Conservation (phyloP, 2,888 invertebrate genomes). For the Sarcophaga rosellei region DNA sequence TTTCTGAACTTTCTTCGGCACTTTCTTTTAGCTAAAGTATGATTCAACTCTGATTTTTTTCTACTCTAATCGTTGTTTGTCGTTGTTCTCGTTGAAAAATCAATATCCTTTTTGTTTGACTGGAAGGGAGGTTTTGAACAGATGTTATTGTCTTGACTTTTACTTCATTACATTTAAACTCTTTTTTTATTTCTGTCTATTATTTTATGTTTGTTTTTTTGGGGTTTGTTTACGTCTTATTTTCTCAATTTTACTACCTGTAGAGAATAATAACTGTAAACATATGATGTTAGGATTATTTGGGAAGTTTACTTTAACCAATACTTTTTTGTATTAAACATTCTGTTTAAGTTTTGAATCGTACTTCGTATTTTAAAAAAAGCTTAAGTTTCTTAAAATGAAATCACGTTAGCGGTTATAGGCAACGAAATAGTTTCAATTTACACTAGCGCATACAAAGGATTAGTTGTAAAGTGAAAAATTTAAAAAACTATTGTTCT, state of each 20-base stretch:
- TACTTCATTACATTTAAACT: slow-evolving; percentile 19
- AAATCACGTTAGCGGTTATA: no score
- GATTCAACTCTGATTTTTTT: slow-evolving; percentile 63
- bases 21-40: slow-evolving; percentile 55
- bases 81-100: slow-evolving; percentile 65
- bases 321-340: no score
- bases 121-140: slow-evolving; percentile 59
- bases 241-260: slow-evolving; percentile 49
- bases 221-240: slow-evolving; percentile 57
- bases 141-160: slow-evolving; percentile 56
- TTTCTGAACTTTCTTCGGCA: slow-evolving; percentile 32
- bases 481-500: no score
- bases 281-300: slow-evolving; percentile 16
- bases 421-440: no score
- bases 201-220: slow-evolving; percentile 15
- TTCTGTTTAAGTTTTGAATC: no score
- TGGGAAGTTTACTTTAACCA: no score
- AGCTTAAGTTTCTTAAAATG: no score
- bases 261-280: slow-evolving; percentile 48
- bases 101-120: slow-evolving; percentile 61
- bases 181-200: slow-evolving; percentile 11
- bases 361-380: no score
- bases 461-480: no score
- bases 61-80: slow-evolving; percentile 49
- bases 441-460: no score